Conservation (phyloP, 2,797 vertebrate genomes). For the Chrysolophus pictus region DNA sequence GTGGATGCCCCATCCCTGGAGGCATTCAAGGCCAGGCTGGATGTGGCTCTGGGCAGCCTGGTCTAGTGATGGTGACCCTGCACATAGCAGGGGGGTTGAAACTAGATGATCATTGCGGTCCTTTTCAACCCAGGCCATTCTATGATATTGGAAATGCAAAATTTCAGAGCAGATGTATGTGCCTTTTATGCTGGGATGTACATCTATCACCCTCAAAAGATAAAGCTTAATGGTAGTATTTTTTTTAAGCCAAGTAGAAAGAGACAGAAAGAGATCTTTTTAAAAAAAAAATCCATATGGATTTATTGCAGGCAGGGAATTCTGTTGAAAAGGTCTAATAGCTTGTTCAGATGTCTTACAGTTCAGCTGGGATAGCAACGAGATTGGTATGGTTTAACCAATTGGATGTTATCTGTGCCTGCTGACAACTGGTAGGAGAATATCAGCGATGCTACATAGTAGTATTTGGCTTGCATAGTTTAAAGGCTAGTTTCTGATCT, state of each 20-base stretch:
- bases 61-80: too few species aligned
- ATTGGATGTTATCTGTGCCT: accelerated
- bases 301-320: not conserved
- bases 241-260: not conserved
- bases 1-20: too few species aligned
- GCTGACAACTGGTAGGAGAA: accelerated
- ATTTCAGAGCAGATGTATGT: not conserved
- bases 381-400: not conserved
- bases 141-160: not conserved
- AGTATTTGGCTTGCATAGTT: not conserved
- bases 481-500: not conserved
- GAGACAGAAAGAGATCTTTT: not conserved
- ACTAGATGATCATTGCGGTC: too few species aligned
- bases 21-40: too few species aligned
- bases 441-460: not conserved
- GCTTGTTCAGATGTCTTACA: not conserved
- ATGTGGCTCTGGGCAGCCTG: too few species aligned
- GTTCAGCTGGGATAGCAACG: not conserved
- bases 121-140: too few species aligned
- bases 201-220: not conserved
- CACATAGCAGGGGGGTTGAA: too few species aligned
- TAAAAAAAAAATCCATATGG: not conserved
- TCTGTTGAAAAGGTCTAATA: not conserved
- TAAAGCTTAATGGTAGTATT: not conserved
- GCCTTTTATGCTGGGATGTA: not conserved